Evolutionary conservation across 2,113 vertebrate species (phyloP), one percentile per base, ranked within the genome.

Genomic region (Circaetus gallicus): DNA sequence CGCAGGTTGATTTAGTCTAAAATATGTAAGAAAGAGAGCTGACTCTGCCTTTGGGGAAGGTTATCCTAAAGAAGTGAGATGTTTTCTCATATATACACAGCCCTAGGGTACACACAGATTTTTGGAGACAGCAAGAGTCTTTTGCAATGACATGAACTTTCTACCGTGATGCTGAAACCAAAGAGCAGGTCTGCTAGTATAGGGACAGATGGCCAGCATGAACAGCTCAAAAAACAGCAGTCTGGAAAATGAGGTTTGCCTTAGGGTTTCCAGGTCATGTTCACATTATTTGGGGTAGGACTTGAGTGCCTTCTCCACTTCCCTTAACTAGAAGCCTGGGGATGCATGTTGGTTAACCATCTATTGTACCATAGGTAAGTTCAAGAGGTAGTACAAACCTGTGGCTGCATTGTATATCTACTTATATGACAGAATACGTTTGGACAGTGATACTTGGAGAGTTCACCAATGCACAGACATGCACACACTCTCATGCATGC

Each of bases 361-460:
- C 22, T 53, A 3, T 10, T 3, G 1, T 36, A 20, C 29, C 9
- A 9, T 1, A 66, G 15, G 11, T 6, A 56, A 47, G 8, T 36
- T 76, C 45, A 63, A 38, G 74, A 52, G 52, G 43, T 53, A 22
- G 25, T 32, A 43, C 47, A 83, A 86, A 80, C 9, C 18, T 49
- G 10, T 50, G 21, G 5, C 14, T 85, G 13, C 18, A 56, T 5
- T 25, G 9, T 18, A 0, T 38, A 17, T 70, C 55, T 90, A 29
- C 20, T 70, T 45, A 34, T 29, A 50, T 43, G 26, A 47, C n/a
- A 82, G 22, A 66, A 32, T 26, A 28, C 1, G 15, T 82, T 74
- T 28, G 16, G 49, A 47, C 11, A 73, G 32, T 18, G 32, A n/a
- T 38, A 70, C 22, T 29, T 38, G 40, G 24, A 38, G 50, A 70